Conservation (phyloP, 2,797 vertebrate species). For the Petrocephalus sullivani region DNA sequence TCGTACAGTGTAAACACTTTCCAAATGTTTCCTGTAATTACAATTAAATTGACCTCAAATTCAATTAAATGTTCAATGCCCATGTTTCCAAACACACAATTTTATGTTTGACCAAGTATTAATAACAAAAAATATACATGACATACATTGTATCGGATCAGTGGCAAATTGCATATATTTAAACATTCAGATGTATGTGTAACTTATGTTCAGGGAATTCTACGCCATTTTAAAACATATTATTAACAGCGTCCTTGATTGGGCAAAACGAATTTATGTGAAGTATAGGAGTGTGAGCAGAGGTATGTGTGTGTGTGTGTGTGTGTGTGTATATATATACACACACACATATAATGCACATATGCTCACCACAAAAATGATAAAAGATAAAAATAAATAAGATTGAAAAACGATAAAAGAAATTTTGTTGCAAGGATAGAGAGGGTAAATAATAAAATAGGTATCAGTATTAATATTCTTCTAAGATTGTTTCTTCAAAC, state of each 20-base stretch:
- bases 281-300: no score
- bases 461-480: neutral
- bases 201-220: neutral
- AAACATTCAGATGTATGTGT: neutral
- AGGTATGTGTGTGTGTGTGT: neutral
- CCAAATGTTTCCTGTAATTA: neutral
- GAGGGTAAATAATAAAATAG: neutral
- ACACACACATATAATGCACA: neutral
- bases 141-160: neutral
- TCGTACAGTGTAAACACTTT: neutral
- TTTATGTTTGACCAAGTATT: neutral
- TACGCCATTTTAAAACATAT: neutral
- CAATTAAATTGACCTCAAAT: neutral
- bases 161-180: neutral
- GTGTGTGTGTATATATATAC: neutral
- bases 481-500: neutral
- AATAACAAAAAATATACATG: neutral
- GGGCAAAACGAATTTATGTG: no score
- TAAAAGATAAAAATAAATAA: neutral
- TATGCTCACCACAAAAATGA: neutral
- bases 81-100: neutral
- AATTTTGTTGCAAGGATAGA: neutral
- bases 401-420: neutral
- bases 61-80: neutral
- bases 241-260: no score